Base-by-base conservation (phyloP, 1,140 invertebrate genomes). In the Caenorhabditis brenneri region DNA sequence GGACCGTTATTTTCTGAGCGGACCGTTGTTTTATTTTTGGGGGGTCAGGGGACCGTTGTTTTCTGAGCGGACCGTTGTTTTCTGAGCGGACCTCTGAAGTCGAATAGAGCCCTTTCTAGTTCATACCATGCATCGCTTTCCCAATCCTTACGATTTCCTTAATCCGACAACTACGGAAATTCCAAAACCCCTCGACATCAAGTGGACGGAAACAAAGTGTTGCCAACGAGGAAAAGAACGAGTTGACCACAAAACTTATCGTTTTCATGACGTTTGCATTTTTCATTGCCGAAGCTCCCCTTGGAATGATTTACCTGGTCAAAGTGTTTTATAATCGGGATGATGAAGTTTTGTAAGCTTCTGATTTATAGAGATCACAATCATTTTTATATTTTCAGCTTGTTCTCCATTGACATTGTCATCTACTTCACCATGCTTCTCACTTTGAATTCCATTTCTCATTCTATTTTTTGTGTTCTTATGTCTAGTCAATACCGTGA, bases 181-280 rank as follows among this genome's bases (percentile, higher is more conserved):
- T 65, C 16, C 31, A 39, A 12, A 58, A 58, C 12, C 29, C 9
- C 19, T 22, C 5, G 0, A 15, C n/a, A 10, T 19, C 31, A 24
- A 65, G 19, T 36, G 33, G 58, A 19, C 33, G 58, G 36, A 39
- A 36, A 65, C 33, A 33, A 5, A 65, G 58, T 65, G 58, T 19
- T 2, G 29, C n/a, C 0, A 33, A 22, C 27, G 58, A 36, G 3
- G 58, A 65, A 16, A 65, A 19, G 36, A 36, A 19, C 19, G 58
- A 39, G 12, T 12, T 65, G 0, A 65, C 58, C 24, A 65, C 58
- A 7, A 65, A 65, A 65, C 16, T 65, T 29, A 65, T 65, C n/a
- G 58, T 65, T 9, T 65, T 65, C 58, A 65, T 39, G 58, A 65
- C 58, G 19, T 19, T 65, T 36, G 58, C 58, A 33, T 65, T 65